Percentiles rank a stretch among this genome's conserved stretches.
These are phyloP conservation scores for Liparis tanakae DNA, from an alignment of 2,797 vertebrate genomes.

Conservation along the genomic window DNA sequence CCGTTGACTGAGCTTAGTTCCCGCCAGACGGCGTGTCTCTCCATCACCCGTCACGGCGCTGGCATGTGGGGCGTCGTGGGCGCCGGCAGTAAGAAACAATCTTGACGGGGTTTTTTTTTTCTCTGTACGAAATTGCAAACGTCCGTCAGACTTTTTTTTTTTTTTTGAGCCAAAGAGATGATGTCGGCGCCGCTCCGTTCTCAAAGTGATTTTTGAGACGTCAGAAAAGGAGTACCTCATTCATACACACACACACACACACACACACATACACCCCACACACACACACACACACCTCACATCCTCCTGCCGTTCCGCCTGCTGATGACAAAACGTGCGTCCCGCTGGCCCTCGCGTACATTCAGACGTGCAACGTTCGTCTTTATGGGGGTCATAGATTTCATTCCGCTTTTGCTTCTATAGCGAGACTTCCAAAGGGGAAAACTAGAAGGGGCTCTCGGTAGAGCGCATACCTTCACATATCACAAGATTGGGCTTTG, in stretches of 20 bases:
- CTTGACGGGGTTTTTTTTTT: no score
- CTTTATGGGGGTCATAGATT: neutral
- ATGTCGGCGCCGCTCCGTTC: constrained; percentile 7
- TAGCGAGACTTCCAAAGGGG: neutral
- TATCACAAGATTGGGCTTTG: no score
- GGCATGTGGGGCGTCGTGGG: neutral
- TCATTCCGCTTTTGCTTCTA: constrained; percentile 1
- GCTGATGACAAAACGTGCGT: neutral
- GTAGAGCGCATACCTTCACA: no score
- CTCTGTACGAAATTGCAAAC: constrained; percentile 15
- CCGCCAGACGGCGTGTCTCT: neutral
- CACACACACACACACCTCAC: no score
- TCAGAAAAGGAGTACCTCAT: constrained; percentile 14
- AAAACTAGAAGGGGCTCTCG: no score
- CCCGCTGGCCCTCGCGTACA: neutral
- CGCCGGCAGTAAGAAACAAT: neutral
- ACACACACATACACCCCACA: no score
- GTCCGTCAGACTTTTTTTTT: constrained; percentile 6
- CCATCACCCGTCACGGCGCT: neutral
- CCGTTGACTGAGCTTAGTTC: neutral
- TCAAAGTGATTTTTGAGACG: constrained; percentile 34
- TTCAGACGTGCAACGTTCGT: neutral
- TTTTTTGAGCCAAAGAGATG: constrained; percentile 26
- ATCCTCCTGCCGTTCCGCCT: neutral
- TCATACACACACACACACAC: no score